Percentiles rank a stretch among this genome's conserved stretches.
phyloP scores from a whole-genome alignment of 2,797 vertebrate genomes.

The Dipus sagitta region DNA sequence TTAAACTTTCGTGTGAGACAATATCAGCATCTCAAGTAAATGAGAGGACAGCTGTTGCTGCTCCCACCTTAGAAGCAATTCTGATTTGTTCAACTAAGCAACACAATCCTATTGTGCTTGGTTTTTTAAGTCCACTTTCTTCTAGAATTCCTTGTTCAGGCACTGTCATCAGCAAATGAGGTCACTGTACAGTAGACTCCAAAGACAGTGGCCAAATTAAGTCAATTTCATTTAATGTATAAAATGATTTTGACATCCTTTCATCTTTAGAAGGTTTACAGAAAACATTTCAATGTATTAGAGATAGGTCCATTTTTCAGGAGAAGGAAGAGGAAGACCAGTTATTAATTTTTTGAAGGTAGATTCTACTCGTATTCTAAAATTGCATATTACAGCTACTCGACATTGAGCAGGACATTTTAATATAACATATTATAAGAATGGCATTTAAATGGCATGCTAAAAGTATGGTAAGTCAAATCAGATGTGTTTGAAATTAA shows the following conservation, averaged over 20 bases:
- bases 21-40: neutral
- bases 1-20: neutral
- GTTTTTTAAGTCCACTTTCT: neutral
- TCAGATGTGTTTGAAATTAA: slow-evolving; percentile 75
- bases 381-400: slow-evolving; percentile 59
- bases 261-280: slow-evolving; percentile 47
- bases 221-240: slow-evolving; percentile 27
- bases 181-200: slow-evolving; percentile 6
- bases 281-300: slow-evolving; percentile 21
- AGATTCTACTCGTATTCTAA: slow-evolving; percentile 25
- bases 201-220: slow-evolving; percentile 56
- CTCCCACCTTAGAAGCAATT: neutral
- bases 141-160: slow-evolving; percentile 19
- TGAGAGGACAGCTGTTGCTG: neutral
- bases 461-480: slow-evolving; percentile 57
- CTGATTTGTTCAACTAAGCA: slow-evolving; percentile 30
- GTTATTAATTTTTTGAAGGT: slow-evolving; percentile 40
- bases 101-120: slow-evolving; percentile 4
- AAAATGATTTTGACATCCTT: slow-evolving; percentile 12
- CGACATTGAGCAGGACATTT: neutral
- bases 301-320: slow-evolving; percentile 54
- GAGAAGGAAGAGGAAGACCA: slow-evolving; percentile 53
- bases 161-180: slow-evolving; percentile 47
- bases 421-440: slow-evolving; percentile 50
- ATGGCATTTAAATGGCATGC: slow-evolving; percentile 52